Evolutionary conservation across 2,797 vertebrate genomes (phyloP), one percentile per base, ranked within the genome.

Genomic region (Chanos chanos): DNA sequence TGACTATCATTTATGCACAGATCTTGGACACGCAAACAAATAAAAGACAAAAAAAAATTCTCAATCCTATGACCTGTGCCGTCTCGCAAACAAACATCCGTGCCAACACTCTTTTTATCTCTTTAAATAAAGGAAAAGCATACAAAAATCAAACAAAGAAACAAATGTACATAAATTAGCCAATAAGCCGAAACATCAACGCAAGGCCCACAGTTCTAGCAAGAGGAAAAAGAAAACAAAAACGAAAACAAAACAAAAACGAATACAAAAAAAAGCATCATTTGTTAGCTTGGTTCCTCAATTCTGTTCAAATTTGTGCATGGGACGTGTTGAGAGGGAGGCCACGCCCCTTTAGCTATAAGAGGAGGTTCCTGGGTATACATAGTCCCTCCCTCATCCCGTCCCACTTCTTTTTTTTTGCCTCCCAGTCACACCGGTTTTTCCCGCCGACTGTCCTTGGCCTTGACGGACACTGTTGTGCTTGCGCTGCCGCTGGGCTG

Each of bases 231-330:
- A 60, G 41, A 44, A 37, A 49, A 25, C 87, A 88, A 82, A 79
- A 85, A 84, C n/a, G n/a, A 48, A 57, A 37, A 60, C 41, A 44
- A 37, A 49, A 25, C 87, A 88, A 82, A 79, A 85, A 84, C n/a
- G n/a, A n/a, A 76, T 47, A 79, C 81, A 80, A 86, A 87, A 83
- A 82, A 86, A 85, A 81, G 62, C 79, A 82, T 79, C 71, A 61
- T 73, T 85, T 81, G 80, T 86, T 85, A 78, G 76, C 85, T 88
- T 85, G 87, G 85, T 87, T 91, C 88, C 70, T 71, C 28, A 19
- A 51, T 66, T 77, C 48, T 41, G 33, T 61, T 47, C 76, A 68
- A 74, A 68, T 67, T n/a, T 73, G 85, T 83, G 84, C 79, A 77
- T 62, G 47, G 21, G 80, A 77, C n/a, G 80, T 71, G 67, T 9